Base-by-base conservation (phyloP, 1,140 invertebrate species). In the Limonius californicus region DNA sequence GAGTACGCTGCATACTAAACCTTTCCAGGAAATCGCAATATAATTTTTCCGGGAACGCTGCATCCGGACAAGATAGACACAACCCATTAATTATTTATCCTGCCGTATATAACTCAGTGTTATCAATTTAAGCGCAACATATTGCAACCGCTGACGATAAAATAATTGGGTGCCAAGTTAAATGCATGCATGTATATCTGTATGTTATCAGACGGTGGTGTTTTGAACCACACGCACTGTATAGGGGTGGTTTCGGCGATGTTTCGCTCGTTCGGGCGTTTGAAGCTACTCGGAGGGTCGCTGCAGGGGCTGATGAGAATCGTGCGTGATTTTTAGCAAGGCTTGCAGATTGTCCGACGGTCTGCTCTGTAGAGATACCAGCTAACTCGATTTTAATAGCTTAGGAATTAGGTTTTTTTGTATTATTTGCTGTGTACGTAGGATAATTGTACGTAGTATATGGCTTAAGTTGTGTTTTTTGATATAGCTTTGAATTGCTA, bases 251-350 rank as follows among this genome's bases (percentile, higher is more conserved):
- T 12, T 39, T n/a, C n/a, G n/a, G 35, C 3, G 35, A 14, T 39
- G 9, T 11, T 39, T 39, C 35, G n/a, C 35, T 14, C 35, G 35
- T 39, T 39, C 35, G 35, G 35, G 35, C 2, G 35, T 7, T 12
- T 39, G n/a, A 39, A 9, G 2, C 8, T 2, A 39, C 8, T 39
- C 35, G 35, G 45, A 50, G 45, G 14, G 45, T 50, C 42, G 9
- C 23, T 20, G 58, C 35, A 61, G 42, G 54, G 60, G 60, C 54
- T 57, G 60, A 57, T 60, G 66, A 54, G 56, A 56, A 57, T 62
- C 55, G 67, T 59, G 65, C 67, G 67, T 68, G 67, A 68, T 66
- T 68, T 68, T 68, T 68, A 66, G 67, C 61, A 45, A 57, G 61
- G 60, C 63, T 58, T 55, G 67, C 65, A 68, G 67, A 68, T 68